These are phyloP conservation scores for Corythoichthys haematopterus DNA, from an alignment of 2,113 vertebrate genomes.

Conservation along the genomic window DNA sequence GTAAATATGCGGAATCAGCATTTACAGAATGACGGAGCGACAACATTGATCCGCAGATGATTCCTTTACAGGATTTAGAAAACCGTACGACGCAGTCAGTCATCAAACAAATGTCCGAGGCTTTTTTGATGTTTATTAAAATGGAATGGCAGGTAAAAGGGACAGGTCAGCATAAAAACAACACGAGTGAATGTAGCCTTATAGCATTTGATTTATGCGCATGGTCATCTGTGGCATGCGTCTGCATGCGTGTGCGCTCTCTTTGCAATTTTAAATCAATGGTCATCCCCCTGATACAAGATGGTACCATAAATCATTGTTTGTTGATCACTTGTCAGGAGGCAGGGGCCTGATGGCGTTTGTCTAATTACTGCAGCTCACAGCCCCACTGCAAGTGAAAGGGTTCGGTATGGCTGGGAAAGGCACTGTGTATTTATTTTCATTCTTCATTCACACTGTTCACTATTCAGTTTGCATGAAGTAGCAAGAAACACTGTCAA, in stretches of 20 bases:
- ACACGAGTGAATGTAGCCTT: slow-evolving; percentile 29
- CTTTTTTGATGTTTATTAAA: slow-evolving; percentile 49
- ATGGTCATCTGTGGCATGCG: slow-evolving; percentile 43
- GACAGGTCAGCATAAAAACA: slow-evolving; percentile 57
- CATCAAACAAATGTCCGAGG: slow-evolving; percentile 30
- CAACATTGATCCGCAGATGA: slow-evolving; percentile 50
- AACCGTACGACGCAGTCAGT: slow-evolving; percentile 29
- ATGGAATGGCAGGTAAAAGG: slow-evolving; percentile 42
- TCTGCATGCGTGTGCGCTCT: slow-evolving; percentile 26
- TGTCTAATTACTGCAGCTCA: slow-evolving; percentile 68
- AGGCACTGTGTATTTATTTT: slow-evolving; percentile 5
- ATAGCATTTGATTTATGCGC: slow-evolving; percentile 55
- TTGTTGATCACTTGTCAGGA: slow-evolving; percentile 71
- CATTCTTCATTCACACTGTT: background rate
- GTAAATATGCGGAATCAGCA: slow-evolving; percentile 60
- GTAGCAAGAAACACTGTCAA: background rate
- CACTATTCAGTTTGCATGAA: background rate
- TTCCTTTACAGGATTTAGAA: slow-evolving; percentile 39
- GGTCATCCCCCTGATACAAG: slow-evolving; percentile 74
- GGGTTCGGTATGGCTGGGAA: slow-evolving; percentile 55
- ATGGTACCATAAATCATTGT: slow-evolving; percentile 82
- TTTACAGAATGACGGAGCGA: slow-evolving; percentile 34
- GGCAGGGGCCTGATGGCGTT: slow-evolving; percentile 59
- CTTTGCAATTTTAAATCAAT: slow-evolving; percentile 75
- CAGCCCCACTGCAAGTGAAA: slow-evolving; percentile 54